phyloP scores from a whole-genome alignment of 1,140 invertebrate species.

The Coenobita brevimanus region DNA sequence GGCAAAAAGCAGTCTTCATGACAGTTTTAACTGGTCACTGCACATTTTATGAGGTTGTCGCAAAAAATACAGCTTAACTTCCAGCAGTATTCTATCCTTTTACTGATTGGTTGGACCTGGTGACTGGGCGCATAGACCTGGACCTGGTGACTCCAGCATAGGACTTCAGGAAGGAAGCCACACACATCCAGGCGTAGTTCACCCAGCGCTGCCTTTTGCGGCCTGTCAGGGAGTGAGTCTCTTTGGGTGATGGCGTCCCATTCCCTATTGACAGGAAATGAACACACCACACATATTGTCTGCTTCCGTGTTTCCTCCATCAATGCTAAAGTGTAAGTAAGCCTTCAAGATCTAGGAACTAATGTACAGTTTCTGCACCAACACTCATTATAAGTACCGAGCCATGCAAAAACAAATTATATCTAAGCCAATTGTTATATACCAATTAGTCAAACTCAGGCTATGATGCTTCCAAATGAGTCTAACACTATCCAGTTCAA shows the following conservation, averaged over 20 bases:
- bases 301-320: not conserved
- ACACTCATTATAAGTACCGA: too few relatives aligned
- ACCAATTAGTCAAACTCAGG: too few relatives aligned
- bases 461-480: too few relatives aligned
- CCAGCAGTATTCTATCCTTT: constrained; percentile 1
- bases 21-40: too few relatives aligned
- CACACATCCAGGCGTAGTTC: constrained; percentile 46
- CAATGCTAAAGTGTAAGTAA: not conserved
- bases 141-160: constrained; percentile 41
- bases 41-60: too few relatives aligned
- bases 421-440: too few relatives aligned
- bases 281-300: not conserved
- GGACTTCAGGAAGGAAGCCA: constrained; percentile 34
- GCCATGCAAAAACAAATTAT: too few relatives aligned
- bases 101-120: not conserved
- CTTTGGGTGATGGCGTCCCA: not conserved
- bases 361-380: too few relatives aligned
- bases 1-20: too few relatives aligned
- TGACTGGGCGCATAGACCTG: constrained; percentile 9
- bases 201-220: constrained; percentile 30
- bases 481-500: too few relatives aligned
- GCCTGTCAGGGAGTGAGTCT: constrained; percentile 42
- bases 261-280: not conserved
- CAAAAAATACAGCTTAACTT: not conserved
- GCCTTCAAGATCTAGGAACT: too few relatives aligned